Evolutionary conservation across 2,113 vertebrate species (phyloP).

Genomic region (Nasalis larvatus): DNA sequence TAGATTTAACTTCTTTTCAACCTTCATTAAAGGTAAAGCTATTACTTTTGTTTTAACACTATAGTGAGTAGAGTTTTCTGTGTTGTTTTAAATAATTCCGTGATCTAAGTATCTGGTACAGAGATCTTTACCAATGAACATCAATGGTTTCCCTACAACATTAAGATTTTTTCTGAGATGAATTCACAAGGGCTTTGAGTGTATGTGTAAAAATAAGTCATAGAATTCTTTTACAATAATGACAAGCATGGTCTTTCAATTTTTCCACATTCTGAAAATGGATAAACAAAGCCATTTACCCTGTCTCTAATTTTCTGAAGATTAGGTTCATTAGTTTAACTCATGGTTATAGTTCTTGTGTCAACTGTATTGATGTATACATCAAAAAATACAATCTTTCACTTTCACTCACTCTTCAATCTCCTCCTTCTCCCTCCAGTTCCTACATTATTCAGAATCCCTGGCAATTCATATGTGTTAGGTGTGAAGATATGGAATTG

Average conservation of each 20-base stretch:
- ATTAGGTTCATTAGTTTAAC: constrained; percentile 51
- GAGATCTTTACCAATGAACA: not conserved
- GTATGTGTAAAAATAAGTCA: not conserved
- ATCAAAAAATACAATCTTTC: not conserved
- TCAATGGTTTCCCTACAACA: not conserved
- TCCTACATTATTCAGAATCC: not conserved
- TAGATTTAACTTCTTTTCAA: not conserved
- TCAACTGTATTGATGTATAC: not conserved
- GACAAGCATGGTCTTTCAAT: not conserved
- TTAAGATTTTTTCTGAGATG: constrained; percentile 24
- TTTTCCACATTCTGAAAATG: constrained; percentile 26
- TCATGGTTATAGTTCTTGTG: not conserved
- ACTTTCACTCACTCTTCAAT: not conserved
- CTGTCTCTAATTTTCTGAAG: constrained; percentile 41
- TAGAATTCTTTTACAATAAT: not conserved
- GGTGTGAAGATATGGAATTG: not conserved
- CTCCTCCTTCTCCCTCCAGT: not conserved
- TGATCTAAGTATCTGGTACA: not conserved
- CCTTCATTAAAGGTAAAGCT: not conserved
- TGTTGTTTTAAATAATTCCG: not conserved
- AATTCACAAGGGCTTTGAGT: not conserved
- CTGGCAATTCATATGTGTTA: not conserved
- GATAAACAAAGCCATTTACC: not conserved
- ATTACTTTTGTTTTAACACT: not conserved
- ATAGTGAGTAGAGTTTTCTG: not conserved